These are phyloP conservation scores for Drosophila quadrilineata DNA, from an alignment of 1,140 invertebrate species.

Conservation along the genomic window DNA sequence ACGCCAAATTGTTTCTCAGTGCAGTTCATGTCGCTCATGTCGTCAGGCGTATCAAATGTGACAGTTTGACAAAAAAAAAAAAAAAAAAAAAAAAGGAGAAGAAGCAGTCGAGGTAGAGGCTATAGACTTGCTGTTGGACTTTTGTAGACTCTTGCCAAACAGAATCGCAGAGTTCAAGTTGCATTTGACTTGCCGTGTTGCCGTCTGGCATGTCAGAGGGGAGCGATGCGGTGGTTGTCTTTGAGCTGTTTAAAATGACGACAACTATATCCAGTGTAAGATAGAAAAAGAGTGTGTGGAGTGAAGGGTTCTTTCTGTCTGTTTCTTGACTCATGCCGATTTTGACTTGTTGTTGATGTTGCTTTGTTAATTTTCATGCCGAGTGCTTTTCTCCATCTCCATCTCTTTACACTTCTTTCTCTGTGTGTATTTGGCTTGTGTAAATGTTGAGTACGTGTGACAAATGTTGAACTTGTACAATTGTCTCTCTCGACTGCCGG, in stretches of 20 bases:
- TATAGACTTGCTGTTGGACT: conserved; percentile 27
- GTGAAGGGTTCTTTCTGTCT: conserved; percentile 8
- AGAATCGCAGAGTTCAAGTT: conserved; percentile 60
- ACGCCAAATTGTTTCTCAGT: conserved; percentile 39
- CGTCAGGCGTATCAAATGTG: conserved; percentile 65
- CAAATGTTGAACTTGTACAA: conserved; percentile 69
- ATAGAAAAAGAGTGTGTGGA: too few relatives aligned
- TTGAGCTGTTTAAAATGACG: conserved; percentile 63
- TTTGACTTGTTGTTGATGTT: conserved; percentile 66
- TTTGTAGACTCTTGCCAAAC: conserved; percentile 41
- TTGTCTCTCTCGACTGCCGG: conserved; percentile 42
- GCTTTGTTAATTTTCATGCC: conserved; percentile 70
- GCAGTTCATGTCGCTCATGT: conserved; percentile 17
- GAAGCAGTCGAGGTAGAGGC: conserved; percentile 54
- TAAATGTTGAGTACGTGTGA: conserved; percentile 55
- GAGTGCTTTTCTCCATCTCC: conserved; percentile 27
- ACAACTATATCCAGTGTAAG: conserved; percentile 75
- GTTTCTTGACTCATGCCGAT: conserved; percentile 19
- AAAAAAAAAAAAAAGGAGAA: too few relatives aligned
- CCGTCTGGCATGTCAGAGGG: too few relatives aligned
- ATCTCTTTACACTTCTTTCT: background rate
- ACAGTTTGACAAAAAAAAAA: conserved; percentile 58
- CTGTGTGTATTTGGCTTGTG: background rate
- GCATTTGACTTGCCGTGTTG: too few relatives aligned
- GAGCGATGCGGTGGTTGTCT: too few relatives aligned